Percentiles rank a stretch among this genome's conserved stretches.
Conservation (phyloP, 2,113 vertebrate species). For the Thalassoma bifasciatum region DNA sequence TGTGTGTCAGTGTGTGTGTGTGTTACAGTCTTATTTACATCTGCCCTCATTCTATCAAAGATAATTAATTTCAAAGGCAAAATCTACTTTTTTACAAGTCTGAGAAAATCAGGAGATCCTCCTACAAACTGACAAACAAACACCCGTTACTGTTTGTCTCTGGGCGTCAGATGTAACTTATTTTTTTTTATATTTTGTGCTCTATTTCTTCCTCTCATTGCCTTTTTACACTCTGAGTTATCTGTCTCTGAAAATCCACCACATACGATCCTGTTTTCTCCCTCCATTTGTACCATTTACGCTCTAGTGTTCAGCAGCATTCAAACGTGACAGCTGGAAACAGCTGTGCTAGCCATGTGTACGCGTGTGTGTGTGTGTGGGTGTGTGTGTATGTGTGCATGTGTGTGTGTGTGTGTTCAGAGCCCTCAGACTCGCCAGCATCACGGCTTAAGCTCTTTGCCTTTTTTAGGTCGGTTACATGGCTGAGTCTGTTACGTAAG, state of each 20-base stretch:
- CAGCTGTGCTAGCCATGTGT: constrained; percentile 42
- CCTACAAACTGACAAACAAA: constrained; percentile 26
- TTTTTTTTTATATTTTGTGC: not conserved
- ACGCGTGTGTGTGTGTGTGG: not conserved
- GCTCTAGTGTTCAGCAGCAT: constrained; percentile 12
- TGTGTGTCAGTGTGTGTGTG: not conserved
- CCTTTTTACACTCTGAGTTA: not conserved
- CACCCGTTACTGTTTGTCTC: not conserved
- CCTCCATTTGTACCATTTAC: constrained; percentile 11
- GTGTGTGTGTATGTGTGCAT: not conserved
- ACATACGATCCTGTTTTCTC: not conserved
- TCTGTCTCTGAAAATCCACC: not conserved
- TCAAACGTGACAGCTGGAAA: constrained; percentile 55
- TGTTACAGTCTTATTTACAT: constrained; percentile 32
- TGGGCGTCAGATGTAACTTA: not conserved
- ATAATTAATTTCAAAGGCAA: constrained; percentile 63
- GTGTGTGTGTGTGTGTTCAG: not conserved
- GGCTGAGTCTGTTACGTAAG: constrained; percentile 75
- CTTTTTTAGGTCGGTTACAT: constrained; percentile 72
- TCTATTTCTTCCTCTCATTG: not conserved
- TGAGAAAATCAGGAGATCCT: constrained; percentile 14
- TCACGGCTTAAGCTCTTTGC: constrained; percentile 72
- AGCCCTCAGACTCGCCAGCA: constrained; percentile 37
- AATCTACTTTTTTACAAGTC: constrained; percentile 31
- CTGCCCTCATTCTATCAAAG: constrained; percentile 65